Evolutionary conservation across 2,113 vertebrate species (phyloP).

Genomic region (Micronisus gabar): DNA sequence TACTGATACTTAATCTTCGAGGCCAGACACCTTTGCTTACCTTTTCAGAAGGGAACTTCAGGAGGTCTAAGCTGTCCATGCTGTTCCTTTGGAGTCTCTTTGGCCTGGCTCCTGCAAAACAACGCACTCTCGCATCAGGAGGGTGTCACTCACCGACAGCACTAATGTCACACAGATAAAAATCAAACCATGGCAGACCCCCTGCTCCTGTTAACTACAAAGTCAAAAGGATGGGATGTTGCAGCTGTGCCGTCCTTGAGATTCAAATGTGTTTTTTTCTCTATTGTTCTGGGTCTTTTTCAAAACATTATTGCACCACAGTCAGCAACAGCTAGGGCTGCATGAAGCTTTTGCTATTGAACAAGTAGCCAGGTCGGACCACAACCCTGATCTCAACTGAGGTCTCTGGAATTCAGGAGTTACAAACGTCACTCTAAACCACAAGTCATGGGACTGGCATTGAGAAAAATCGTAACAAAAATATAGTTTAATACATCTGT

Average conservation of each 20-base stretch:
- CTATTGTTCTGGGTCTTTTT: not conserved
- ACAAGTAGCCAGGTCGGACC: not conserved
- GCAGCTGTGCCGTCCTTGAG: not conserved
- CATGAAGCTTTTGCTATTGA: fast-evolving
- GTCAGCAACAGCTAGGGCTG: not conserved
- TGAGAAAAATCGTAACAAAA: not conserved
- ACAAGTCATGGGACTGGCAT: not conserved
- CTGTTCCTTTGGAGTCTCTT: constrained; percentile 87
- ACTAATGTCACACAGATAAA: not conserved
- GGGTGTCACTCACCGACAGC: not conserved
- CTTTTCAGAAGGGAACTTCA: constrained; percentile 87
- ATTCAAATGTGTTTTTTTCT: not conserved
- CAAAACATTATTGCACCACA: not conserved
- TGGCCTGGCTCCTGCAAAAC: constrained; percentile 86
- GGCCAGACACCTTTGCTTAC: constrained; percentile 63
- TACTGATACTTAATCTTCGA: not conserved
- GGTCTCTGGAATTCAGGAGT: not conserved
- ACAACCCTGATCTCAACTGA: not conserved
- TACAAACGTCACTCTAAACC: not conserved
- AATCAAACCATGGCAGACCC: not conserved
- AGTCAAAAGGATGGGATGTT: not conserved
- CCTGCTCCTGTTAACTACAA: not conserved
- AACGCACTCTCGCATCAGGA: not conserved
- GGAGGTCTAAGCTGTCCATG: constrained; percentile 87
- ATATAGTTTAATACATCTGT: not conserved